Evolutionary conservation across 2,113 vertebrate genomes (phyloP).

Genomic region (Hassar affinis): DNA sequence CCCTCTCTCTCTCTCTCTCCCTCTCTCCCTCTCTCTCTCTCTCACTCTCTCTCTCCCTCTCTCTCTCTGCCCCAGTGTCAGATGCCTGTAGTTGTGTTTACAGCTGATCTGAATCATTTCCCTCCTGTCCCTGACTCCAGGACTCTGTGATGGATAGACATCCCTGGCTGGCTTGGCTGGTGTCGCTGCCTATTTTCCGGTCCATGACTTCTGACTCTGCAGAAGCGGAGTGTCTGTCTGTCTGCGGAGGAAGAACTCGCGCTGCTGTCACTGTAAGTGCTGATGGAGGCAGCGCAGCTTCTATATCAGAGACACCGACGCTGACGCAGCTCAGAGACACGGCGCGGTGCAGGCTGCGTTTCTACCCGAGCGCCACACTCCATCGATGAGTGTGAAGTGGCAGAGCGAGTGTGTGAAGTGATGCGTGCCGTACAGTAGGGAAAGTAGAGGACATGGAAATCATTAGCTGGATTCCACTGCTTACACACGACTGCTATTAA

Average conservation of each 20-base stretch:
- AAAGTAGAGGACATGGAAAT: neutral
- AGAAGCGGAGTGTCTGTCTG: constrained; percentile 1
- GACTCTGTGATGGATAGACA: neutral
- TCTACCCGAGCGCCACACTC: neutral
- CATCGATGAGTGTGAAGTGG: neutral
- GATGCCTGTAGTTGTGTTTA: neutral
- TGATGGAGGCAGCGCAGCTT: constrained; percentile 8
- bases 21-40: no score
- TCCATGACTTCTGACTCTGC: neutral
- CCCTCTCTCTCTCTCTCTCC: no score
- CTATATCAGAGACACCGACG: neutral
- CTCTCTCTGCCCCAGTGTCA: neutral
- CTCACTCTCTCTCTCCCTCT: no score
- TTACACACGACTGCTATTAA: no score
- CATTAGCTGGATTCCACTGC: neutral
- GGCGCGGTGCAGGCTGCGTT: neutral
- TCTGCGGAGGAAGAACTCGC: neutral
- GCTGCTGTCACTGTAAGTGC: constrained; percentile 15
- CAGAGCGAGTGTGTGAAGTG: neutral
- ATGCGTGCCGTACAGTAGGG: neutral
- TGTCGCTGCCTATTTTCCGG: constrained; percentile 20
- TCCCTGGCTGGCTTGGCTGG: neutral
- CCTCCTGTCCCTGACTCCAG: neutral
- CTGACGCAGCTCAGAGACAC: neutral
- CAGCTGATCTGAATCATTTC: neutral